These are phyloP conservation scores for Delichon dasypus DNA, from an alignment of 2,797 vertebrate species.

Conservation along the genomic window DNA sequence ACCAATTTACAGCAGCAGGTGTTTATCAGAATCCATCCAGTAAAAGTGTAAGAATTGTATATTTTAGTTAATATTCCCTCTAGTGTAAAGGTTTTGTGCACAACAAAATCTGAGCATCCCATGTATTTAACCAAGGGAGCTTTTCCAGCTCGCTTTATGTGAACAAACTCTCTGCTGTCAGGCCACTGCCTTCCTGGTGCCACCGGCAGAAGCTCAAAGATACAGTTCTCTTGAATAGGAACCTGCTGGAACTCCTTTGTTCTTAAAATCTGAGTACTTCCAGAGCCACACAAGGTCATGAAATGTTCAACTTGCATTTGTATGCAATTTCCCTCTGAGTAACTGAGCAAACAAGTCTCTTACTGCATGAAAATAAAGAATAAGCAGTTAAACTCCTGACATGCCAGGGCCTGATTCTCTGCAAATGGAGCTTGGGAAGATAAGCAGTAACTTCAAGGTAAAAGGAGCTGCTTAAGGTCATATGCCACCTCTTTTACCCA, in stretches of 20 bases:
- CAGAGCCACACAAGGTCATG: neutral
- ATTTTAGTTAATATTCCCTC: neutral
- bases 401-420: neutral
- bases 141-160: neutral
- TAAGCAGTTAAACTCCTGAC: neutral
- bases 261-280: neutral
- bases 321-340: neutral
- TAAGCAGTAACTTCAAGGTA: conserved; percentile 8
- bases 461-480: neutral
- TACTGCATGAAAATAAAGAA: neutral
- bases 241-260: neutral
- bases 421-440: neutral
- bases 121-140: neutral
- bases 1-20: neutral
- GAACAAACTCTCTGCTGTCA: neutral
- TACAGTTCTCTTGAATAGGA: neutral
- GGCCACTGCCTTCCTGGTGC: neutral
- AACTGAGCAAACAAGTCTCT: neutral
- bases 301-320: neutral
- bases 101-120: neutral
- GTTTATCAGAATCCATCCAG: neutral
- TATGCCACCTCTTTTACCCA: neutral
- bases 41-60: neutral
- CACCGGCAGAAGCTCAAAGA: neutral
- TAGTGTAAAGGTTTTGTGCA: neutral